phyloP scores from a whole-genome alignment of 1,140 invertebrate genomes.

The Ephestia elutella region DNA sequence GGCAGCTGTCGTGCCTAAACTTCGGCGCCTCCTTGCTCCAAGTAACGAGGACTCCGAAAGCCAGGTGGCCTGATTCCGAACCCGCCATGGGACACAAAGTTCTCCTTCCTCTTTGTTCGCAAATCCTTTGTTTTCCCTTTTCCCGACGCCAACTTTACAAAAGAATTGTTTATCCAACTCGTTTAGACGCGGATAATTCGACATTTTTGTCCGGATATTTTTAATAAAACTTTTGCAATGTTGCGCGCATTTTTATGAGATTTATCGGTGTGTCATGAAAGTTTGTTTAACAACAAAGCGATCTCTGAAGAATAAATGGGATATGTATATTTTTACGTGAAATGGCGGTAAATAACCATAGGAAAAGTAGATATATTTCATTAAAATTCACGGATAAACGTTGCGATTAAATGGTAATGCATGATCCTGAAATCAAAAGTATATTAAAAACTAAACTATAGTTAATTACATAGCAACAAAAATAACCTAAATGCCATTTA shows the following conservation, averaged over 20 bases:
- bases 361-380: no score
- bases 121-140: conserved; percentile 1
- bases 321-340: no score
- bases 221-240: not conserved
- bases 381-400: no score
- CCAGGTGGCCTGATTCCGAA: not conserved
- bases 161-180: conserved; percentile 2
- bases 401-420: no score
- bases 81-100: not conserved
- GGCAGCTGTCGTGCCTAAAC: no score
- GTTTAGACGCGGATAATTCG: not conserved
- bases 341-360: no score
- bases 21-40: no score
- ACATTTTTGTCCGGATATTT: not conserved
- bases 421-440: no score
- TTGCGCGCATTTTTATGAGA: not conserved
- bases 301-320: not conserved
- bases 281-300: not conserved
- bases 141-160: not conserved
- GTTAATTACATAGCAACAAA: not conserved
- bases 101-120: not conserved
- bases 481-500: not conserved
- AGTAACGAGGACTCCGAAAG: not conserved
- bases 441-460: no score
- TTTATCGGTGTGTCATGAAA: not conserved